Evolutionary conservation across 2,797 vertebrate species (phyloP), one percentile per base, ranked within the genome.

Genomic region (Brotula barbata): DNA sequence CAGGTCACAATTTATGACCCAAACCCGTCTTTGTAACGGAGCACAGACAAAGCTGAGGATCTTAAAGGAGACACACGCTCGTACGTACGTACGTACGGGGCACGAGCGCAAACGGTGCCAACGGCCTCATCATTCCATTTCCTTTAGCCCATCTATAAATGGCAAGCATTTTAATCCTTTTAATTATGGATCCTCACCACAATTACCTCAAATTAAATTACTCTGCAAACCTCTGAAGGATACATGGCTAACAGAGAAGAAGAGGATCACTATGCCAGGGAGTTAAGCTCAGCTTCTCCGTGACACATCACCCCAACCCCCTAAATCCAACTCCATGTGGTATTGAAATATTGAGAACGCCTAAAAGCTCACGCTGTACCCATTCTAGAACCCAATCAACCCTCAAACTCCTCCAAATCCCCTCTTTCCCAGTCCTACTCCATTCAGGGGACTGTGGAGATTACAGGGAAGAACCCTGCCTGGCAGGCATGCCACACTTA

Each of bases 191-290:
- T 90, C 85, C 82, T 82, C 54, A 55, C 85, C 85, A 90, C 89
- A 93, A 92, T 93, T 90, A 92, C 86, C 85, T 90, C 89, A 89
- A 90, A 92, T 89, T 91, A 90, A 92, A 92, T 92, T 92, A 90
- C 88, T 90, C 84, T 84, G 85, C 88, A 92, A 91, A 89, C 89
- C 90, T 92, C 90, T 71, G 88, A 90, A 91, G 90, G 88, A 91
- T 91, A 89, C 85, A 81, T 84, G 67, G 87, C 80, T 64, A 73
- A 75, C 72, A 64, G 78, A 82, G 83, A 84, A 78, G 73, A 85
- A 79, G 74, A 81, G 83, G 79, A 83, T 86, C 78, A 87, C 77
- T 81, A 73, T 89, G 85, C 77, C 74, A 84, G 77, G 81, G 88
- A 87, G 89, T 90, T 85, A 89, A 88, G 84, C 88, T 86, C 85